Conservation (phyloP, 2,888 invertebrate species). For the Drosophila neotestacea region DNA sequence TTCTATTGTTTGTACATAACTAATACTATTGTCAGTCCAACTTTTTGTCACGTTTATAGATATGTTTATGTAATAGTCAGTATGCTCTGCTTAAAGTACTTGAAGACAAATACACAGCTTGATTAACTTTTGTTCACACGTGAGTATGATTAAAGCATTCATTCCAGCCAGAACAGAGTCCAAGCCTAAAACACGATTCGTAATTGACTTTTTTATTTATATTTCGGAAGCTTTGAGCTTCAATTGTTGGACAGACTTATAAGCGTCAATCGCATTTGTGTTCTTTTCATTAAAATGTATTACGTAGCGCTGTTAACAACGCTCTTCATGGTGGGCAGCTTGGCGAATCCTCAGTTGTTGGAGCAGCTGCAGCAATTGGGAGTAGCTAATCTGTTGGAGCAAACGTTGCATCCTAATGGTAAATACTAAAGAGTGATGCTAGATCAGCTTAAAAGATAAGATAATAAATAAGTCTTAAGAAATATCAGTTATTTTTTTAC, state of each 20-base stretch:
- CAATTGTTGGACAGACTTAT: slow-evolving; percentile 25
- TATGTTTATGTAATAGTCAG: neutral
- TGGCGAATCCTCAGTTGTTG: slow-evolving; percentile 32
- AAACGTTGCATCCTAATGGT: slow-evolving; percentile 59
- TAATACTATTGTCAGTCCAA: too few species aligned
- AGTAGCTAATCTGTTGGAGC: slow-evolving; percentile 58
- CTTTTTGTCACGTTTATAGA: neutral
- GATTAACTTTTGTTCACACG: slow-evolving; percentile 5
- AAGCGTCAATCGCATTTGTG: slow-evolving; percentile 12
- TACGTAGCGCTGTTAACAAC: slow-evolving; percentile 37
- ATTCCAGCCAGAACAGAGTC: neutral
- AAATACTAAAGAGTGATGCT: slow-evolving; percentile 5
- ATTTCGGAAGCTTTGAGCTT: slow-evolving; percentile 6
- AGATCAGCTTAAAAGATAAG: too few species aligned
- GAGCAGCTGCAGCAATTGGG: slow-evolving; percentile 59
- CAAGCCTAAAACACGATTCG: neutral
- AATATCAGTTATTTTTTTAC: too few species aligned
- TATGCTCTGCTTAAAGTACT: neutral
- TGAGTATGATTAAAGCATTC: slow-evolving; percentile 3
- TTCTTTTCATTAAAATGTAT: slow-evolving; percentile 43
- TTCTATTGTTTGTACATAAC: too few species aligned
- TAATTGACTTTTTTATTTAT: slow-evolving; percentile 15
- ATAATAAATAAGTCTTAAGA: too few species aligned
- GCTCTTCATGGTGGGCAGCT: neutral
- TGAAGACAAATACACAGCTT: neutral